These are phyloP conservation scores for Thymelicus lineola DNA, from an alignment of 2,888 invertebrate genomes.

Conservation along the genomic window DNA sequence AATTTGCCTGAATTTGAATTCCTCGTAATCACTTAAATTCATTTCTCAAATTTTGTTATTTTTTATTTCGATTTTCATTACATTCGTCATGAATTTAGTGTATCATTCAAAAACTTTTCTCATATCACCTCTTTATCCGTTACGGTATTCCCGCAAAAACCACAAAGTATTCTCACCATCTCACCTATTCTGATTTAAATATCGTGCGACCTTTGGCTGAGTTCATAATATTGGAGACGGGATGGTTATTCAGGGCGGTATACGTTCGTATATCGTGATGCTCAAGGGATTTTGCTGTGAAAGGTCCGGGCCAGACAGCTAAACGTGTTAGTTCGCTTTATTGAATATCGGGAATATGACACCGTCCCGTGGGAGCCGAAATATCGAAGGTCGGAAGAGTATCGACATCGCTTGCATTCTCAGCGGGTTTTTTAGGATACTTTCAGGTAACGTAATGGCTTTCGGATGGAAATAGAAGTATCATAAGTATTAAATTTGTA, in stretches of 20 bases:
- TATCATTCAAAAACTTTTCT: slow-evolving; percentile 8
- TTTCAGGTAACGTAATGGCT: slow-evolving; percentile 65
- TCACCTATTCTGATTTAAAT: slow-evolving; percentile 60
- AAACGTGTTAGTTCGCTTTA: slow-evolving; percentile 77
- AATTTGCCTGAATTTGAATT: too few relatives aligned
- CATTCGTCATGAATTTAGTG: neutral
- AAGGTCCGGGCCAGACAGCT: slow-evolving; percentile 65
- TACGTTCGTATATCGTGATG: slow-evolving; percentile 57
- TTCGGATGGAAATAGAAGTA: slow-evolving; percentile 48
- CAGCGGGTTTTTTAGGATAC: slow-evolving; percentile 62
- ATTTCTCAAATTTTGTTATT: neutral
- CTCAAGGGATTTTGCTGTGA: slow-evolving; percentile 64
- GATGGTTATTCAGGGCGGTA: slow-evolving; percentile 46
- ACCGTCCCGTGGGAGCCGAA: slow-evolving; percentile 62
- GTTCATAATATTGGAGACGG: slow-evolving; percentile 52
- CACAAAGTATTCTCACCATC: slow-evolving; percentile 32
- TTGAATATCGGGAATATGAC: slow-evolving; percentile 77
- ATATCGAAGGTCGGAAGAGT: slow-evolving; percentile 58
- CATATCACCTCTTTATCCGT: slow-evolving; percentile 4
- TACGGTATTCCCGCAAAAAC: slow-evolving; percentile 10
- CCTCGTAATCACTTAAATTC: too few relatives aligned
- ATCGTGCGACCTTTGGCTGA: slow-evolving; percentile 54
- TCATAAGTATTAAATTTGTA: slow-evolving; percentile 43
- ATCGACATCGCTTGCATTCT: slow-evolving; percentile 65
- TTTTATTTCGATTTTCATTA: neutral